Evolutionary conservation across 2,888 invertebrate species (phyloP).

Genomic region (Drosophila atripex): DNA sequence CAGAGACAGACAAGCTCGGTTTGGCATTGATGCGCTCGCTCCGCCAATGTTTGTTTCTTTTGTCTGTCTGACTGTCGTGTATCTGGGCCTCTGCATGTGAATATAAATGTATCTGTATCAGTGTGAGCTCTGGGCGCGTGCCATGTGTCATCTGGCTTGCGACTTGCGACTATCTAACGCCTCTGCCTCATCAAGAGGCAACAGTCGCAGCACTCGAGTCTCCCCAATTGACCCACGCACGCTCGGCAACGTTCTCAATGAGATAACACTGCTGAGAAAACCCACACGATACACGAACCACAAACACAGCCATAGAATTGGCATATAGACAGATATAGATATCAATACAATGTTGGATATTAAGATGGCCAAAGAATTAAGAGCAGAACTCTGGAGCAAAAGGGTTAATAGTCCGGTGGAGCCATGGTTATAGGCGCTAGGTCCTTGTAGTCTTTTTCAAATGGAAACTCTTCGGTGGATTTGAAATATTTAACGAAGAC

Average conservation of each 20-base stretch:
- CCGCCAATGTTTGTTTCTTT: conserved; percentile 42
- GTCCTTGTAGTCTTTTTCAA: no score
- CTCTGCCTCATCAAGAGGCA: conserved; percentile 75
- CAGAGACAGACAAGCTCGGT: conserved; percentile 17
- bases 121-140: conserved; percentile 67
- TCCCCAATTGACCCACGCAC: conserved; percentile 71
- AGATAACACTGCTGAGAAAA: conserved; percentile 63
- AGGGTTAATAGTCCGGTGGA: background rate
- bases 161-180: conserved; percentile 77
- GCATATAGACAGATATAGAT: conserved; percentile 70
- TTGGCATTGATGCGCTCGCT: conserved; percentile 33
- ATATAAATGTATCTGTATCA: conserved; percentile 28
- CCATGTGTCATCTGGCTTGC: conserved; percentile 78
- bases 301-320: conserved; percentile 65
- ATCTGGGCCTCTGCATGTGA: conserved; percentile 6
- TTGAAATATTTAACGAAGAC: no score
- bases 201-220: conserved; percentile 46
- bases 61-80: conserved; percentile 28
- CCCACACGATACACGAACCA: conserved; percentile 68
- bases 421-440: background rate
- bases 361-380: conserved; percentile 18
- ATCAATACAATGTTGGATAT: conserved; percentile 29
- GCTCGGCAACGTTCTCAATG: conserved; percentile 65
- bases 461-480: no score
- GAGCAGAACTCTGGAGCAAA: background rate